A percentile compares a stretch with the other conserved stretches of the same genome.
These are phyloP conservation scores for Morelia viridis DNA, from an alignment of 2,797 vertebrate genomes.

Conservation along the genomic window DNA sequence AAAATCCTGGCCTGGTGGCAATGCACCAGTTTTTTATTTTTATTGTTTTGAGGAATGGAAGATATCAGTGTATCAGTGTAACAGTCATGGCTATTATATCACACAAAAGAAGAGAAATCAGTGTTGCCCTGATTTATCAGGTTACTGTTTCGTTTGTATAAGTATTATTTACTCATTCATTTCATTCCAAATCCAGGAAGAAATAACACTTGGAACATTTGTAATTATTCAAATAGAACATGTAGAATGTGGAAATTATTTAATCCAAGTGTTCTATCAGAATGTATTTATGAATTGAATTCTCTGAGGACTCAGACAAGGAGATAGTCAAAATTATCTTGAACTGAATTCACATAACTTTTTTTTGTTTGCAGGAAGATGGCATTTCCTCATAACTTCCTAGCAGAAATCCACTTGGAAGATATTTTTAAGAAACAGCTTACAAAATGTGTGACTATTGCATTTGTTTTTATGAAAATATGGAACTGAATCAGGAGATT, in stretches of 20 bases:
- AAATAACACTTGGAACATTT: neutral
- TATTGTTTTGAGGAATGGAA: neutral
- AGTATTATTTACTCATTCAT: slow-evolving; percentile 4
- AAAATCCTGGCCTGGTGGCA: slow-evolving; percentile 23
- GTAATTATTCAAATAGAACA: neutral
- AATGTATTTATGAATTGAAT: neutral
- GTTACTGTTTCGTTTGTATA: neutral
- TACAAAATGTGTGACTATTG: neutral
- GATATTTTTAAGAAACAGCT: neutral
- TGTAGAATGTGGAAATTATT: neutral
- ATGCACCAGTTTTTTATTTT: neutral
- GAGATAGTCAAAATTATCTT: neutral
- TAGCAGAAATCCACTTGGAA: neutral
- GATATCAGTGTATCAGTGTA: neutral
- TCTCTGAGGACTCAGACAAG: neutral
- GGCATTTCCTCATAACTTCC: neutral
- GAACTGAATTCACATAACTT: neutral
- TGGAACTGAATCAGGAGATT: neutral
- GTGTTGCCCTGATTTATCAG: neutral
- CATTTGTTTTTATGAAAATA: neutral
- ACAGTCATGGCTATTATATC: neutral
- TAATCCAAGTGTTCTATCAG: neutral
- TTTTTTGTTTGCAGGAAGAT: neutral
- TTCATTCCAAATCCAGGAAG: neutral
- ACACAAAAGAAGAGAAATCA: neutral